A percentile compares a stretch with the other conserved stretches of the same genome.
Conservation (phyloP, 2,113 vertebrate genomes). For the Ceyx melanurus region DNA sequence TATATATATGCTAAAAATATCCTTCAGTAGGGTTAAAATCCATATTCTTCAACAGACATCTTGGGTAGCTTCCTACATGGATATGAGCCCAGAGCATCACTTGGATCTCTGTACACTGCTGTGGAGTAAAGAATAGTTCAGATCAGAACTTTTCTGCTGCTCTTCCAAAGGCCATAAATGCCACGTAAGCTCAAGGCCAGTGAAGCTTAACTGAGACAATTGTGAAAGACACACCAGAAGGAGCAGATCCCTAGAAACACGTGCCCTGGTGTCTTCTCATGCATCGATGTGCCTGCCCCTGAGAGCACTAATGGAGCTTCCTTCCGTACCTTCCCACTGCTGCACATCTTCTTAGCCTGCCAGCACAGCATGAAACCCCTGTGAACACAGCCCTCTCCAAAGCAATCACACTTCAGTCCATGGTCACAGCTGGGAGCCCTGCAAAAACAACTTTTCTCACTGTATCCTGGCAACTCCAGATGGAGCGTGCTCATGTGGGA, state of each 20-base stretch:
- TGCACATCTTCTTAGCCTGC: not conserved
- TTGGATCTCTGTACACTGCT: not conserved
- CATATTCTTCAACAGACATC: not conserved
- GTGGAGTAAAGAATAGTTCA: not conserved
- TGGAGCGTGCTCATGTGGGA: not conserved
- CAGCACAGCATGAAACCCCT: not conserved
- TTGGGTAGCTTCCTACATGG: accelerated
- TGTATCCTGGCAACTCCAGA: not conserved
- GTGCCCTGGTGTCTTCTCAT: not conserved
- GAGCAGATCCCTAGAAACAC: not conserved
- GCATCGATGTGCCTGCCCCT: not conserved
- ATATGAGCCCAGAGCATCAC: not conserved
- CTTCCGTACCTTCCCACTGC: not conserved
- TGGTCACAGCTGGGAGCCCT: not conserved
- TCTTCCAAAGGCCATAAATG: not conserved
- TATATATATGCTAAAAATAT: not conserved
- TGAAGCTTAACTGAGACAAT: not conserved
- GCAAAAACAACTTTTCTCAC: not conserved
- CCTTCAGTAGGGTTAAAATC: not conserved
- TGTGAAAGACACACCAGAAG: not conserved
- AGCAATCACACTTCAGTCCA: not conserved
- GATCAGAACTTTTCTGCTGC: not conserved
- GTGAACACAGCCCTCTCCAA: not conserved
- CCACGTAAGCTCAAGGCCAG: not conserved
- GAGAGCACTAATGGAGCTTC: not conserved